phyloP scores from a whole-genome alignment of 2,888 invertebrate genomes.

The Drosophila maculinotata region DNA sequence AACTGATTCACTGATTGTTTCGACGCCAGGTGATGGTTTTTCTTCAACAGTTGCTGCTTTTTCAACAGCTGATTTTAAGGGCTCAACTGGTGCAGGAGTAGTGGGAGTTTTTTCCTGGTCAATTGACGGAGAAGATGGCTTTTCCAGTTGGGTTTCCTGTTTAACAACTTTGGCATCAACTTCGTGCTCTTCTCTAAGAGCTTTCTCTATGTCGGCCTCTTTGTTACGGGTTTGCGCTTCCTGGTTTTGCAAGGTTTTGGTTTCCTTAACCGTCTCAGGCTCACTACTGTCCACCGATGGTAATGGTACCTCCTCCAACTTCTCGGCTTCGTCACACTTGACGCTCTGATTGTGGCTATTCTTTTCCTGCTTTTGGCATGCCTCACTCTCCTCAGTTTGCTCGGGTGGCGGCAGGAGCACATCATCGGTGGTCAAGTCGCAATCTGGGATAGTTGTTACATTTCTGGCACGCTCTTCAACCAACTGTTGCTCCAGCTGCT shows the following conservation, averaged over 20 bases:
- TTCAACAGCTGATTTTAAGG: not conserved
- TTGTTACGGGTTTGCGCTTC: slow-evolving; percentile 54
- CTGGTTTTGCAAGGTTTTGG: slow-evolving; percentile 66
- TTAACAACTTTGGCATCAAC: not conserved
- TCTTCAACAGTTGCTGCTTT: slow-evolving; percentile 6
- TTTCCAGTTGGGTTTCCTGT: not conserved
- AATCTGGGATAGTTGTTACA: slow-evolving; percentile 25
- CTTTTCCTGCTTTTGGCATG: slow-evolving; percentile 55
- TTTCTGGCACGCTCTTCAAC: slow-evolving; percentile 53
- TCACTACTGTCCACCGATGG: slow-evolving; percentile 12
- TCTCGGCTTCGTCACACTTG: slow-evolving; percentile 48
- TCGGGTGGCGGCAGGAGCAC: not conserved
- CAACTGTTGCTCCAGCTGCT: slow-evolving; percentile 75
- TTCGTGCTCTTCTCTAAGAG: not conserved
- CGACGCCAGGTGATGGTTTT: not conserved
- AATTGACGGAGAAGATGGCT: not conserved
- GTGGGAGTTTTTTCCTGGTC: not conserved
- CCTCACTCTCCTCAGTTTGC: slow-evolving; percentile 33
- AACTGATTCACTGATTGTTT: not conserved
- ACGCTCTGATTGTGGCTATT: slow-evolving; percentile 61
- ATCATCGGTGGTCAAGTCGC: slow-evolving; percentile 20
- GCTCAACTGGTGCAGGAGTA: not conserved
- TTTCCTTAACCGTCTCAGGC: slow-evolving; percentile 64
- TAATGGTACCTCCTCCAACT: slow-evolving; percentile 18
- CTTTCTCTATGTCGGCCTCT: slow-evolving; percentile 17